Conservation (phyloP, 2,113 vertebrate genomes). For the Rhinopomastus cyanomelas region DNA sequence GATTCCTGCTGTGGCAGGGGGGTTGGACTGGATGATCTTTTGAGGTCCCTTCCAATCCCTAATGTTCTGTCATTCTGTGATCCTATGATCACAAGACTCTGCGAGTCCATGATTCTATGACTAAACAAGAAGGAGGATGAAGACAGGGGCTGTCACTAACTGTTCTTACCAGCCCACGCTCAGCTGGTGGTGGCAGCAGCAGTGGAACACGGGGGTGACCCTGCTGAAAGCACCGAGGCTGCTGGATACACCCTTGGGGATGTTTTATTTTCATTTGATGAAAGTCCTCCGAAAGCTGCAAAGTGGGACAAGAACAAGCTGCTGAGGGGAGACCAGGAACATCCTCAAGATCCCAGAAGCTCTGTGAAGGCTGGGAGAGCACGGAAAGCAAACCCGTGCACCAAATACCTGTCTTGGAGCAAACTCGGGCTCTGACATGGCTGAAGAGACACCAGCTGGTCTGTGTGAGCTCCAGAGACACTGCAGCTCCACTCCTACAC, state of each 20-base stretch:
- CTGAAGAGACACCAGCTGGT: neutral
- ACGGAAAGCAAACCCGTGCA: neutral
- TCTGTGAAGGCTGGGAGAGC: neutral
- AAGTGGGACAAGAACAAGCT: neutral
- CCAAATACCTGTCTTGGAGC: neutral
- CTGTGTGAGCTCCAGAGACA: neutral
- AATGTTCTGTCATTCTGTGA: too few species aligned
- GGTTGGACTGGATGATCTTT: too few species aligned
- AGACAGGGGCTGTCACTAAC: neutral
- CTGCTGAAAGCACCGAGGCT: accelerated
- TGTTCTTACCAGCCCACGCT: neutral
- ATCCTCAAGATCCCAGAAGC: neutral
- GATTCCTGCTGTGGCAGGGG: too few species aligned
- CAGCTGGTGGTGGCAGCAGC: neutral
- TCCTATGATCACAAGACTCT: too few species aligned
- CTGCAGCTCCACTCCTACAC: neutral
- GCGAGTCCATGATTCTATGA: neutral
- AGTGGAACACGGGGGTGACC: neutral
- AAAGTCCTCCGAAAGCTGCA: neutral
- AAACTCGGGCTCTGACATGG: neutral
- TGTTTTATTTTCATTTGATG: neutral
- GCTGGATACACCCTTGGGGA: neutral
- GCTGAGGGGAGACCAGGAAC: neutral
- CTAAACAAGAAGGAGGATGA: neutral
- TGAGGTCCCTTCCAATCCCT: too few species aligned